Conservation (phyloP, 2,113 vertebrate species). For the Gracilinanus agilis region DNA sequence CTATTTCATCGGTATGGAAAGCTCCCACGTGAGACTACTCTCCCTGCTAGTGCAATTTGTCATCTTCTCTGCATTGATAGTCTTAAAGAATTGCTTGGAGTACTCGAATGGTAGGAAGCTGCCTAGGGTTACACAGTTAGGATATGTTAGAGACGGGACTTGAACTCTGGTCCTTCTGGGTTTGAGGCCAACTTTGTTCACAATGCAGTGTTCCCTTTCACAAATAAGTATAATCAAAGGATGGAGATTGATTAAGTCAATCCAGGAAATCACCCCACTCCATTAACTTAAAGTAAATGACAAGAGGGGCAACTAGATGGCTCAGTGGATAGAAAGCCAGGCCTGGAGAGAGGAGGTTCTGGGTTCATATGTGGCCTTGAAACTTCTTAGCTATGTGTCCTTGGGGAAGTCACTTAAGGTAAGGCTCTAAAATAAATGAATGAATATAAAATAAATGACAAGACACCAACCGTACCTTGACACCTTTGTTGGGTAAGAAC, state of each 20-base stretch:
- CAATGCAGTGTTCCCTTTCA: neutral
- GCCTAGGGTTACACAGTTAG: neutral
- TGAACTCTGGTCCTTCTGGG: neutral
- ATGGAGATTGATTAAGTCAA: neutral
- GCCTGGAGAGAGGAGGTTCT: too few relatives aligned
- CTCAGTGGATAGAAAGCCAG: too few relatives aligned
- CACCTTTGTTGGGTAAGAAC: neutral
- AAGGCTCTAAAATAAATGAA: too few relatives aligned
- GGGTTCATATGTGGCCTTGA: too few relatives aligned
- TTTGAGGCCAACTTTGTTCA: neutral
- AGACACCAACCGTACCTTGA: neutral
- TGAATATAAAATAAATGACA: neutral
- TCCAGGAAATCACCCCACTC: neutral
- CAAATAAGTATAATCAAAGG: neutral
- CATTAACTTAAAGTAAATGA: neutral
- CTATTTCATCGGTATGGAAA: neutral
- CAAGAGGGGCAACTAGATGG: neutral
- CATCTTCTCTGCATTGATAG: neutral
- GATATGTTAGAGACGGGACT: neutral
- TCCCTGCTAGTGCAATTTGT: neutral
- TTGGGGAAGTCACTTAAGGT: too few relatives aligned
- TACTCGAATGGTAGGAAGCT: neutral
- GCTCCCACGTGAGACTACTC: neutral
- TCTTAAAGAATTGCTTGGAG: neutral
- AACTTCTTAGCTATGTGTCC: too few relatives aligned